Evolutionary conservation across 2,888 invertebrate genomes (phyloP).

Genomic region (Andrena chrysosceles): DNA sequence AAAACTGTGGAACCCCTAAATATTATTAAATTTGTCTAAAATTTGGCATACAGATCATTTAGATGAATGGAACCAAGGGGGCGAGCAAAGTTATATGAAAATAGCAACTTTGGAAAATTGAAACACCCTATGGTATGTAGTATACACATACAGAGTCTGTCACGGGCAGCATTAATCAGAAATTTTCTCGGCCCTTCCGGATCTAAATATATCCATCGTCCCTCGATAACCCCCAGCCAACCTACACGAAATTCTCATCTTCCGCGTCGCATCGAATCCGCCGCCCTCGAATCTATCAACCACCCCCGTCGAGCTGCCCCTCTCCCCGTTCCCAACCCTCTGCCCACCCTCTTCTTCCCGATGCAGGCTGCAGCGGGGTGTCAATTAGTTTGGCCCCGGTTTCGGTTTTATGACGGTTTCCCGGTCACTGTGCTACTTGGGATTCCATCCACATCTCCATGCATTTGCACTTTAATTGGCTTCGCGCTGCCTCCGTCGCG

Average conservation of each 20-base stretch:
- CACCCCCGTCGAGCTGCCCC: neutral
- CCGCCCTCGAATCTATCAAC: slow-evolving; percentile 24
- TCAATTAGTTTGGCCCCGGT: slow-evolving; percentile 63
- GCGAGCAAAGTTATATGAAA: no score
- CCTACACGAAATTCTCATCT: slow-evolving; percentile 28
- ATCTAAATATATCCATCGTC: neutral
- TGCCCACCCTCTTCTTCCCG: neutral
- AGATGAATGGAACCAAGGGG: no score
- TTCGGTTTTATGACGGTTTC: slow-evolving; percentile 76
- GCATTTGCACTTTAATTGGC: slow-evolving; percentile 84
- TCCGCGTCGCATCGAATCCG: neutral
- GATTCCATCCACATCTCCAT: slow-evolving; percentile 81
- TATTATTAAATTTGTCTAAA: no score
- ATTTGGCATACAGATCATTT: no score
- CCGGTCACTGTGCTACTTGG: slow-evolving; percentile 79
- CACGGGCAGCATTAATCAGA: neutral
- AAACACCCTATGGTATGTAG: no score
- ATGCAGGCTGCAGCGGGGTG: slow-evolving; percentile 32
- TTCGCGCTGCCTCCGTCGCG: slow-evolving; percentile 63
- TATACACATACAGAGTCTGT: no score
- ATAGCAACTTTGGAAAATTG: no score
- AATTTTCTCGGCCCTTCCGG: neutral
- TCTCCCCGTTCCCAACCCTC: neutral
- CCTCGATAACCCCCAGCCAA: neutral
- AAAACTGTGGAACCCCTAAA: no score